These are phyloP conservation scores for Cricetomys ansorgei DNA, from an alignment of 2,113 vertebrate species.

Conservation along the genomic window DNA sequence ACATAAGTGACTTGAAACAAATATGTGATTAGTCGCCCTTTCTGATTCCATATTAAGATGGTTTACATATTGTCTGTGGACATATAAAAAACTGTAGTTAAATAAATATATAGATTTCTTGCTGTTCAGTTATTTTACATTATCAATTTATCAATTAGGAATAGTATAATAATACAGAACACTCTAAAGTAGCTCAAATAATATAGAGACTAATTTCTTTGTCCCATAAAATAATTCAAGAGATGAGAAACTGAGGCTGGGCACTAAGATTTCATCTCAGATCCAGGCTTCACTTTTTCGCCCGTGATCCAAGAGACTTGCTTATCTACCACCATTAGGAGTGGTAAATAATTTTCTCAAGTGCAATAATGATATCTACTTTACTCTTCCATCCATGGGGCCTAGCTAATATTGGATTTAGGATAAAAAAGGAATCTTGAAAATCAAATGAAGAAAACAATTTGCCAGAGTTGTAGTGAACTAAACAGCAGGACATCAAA, in stretches of 20 bases:
- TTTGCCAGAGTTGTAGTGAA: background rate
- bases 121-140: conserved; percentile 4
- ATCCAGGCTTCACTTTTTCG: background rate
- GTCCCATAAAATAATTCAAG: background rate
- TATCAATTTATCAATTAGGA: background rate
- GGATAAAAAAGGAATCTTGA: background rate
- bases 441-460: background rate
- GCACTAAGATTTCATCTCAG: background rate
- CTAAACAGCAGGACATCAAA: background rate
- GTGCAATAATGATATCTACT: background rate
- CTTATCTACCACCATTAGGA: background rate
- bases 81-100: background rate
- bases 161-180: background rate
- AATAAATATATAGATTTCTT: background rate
- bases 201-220: background rate
- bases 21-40: background rate
- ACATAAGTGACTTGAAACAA: background rate
- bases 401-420: background rate
- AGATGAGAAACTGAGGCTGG: background rate
- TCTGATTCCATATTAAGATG: conserved; percentile 17
- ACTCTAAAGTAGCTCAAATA: background rate
- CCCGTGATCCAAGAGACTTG: background rate
- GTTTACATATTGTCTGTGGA: background rate
- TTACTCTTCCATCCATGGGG: background rate
- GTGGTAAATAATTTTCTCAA: conserved; percentile 12